Percentiles rank a stretch among this genome's conserved stretches.
These are phyloP conservation scores for Diadromus collaris DNA, from an alignment of 2,888 invertebrate genomes.

Conservation along the genomic window DNA sequence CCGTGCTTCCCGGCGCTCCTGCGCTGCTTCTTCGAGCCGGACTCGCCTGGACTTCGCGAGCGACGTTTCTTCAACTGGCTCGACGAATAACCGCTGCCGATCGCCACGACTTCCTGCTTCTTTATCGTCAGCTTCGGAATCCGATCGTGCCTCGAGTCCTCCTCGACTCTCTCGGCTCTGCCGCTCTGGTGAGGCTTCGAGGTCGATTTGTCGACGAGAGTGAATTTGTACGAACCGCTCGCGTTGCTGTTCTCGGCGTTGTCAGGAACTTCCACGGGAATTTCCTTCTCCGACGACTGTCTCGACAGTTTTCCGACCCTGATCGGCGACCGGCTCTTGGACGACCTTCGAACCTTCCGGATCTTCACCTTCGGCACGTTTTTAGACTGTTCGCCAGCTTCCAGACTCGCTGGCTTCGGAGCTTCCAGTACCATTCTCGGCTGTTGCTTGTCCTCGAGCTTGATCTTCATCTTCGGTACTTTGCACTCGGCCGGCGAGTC, in stretches of 20 bases:
- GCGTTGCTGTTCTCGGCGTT: conserved; percentile 36
- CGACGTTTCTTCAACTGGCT: conserved; percentile 38
- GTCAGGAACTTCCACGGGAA: conserved; percentile 26
- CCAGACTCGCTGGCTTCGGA: conserved; percentile 49
- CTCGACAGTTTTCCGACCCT: conserved; percentile 51
- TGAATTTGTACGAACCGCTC: conserved; percentile 47
- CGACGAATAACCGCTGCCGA: conserved; percentile 17
- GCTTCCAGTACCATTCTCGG: conserved; percentile 69
- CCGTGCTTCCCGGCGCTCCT: conserved; percentile 16
- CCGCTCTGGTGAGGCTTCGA: conserved; percentile 32
- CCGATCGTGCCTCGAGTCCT: conserved; percentile 56
- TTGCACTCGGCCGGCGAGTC: conserved; percentile 55
- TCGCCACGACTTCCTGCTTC: conserved; percentile 60
- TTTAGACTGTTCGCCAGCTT: conserved; percentile 60
- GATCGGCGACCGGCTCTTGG: conserved; percentile 33
- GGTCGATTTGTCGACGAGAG: conserved; percentile 37
- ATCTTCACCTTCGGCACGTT: conserved; percentile 71
- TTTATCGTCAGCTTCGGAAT: conserved; percentile 70
- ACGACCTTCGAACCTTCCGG: conserved; percentile 67
- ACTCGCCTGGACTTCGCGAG: conserved; percentile 40
- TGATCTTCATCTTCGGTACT: conserved; percentile 75
- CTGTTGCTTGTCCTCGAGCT: conserved; percentile 68
- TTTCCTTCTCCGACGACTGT: conserved; percentile 41
- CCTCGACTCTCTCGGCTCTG: conserved; percentile 32
- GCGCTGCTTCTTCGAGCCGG: conserved; percentile 21